Percentiles rank a stretch among this genome's conserved stretches.
These are phyloP conservation scores for Sebastes schlegelii DNA, from an alignment of 2,113 vertebrate species.

Conservation along the genomic window DNA sequence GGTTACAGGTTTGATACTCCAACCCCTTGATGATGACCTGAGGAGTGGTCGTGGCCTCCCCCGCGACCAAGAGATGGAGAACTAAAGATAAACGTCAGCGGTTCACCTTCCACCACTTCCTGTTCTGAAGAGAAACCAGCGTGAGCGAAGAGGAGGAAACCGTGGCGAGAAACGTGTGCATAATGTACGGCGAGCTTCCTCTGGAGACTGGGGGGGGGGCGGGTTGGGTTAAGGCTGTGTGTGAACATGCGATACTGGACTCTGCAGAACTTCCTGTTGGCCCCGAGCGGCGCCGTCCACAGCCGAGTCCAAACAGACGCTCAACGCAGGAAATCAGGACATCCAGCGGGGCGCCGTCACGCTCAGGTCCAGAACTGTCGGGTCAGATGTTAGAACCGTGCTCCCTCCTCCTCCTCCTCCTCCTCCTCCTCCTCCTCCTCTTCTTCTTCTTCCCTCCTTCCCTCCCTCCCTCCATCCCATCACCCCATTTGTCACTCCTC, in stretches of 20 bases:
- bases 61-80: constrained; percentile 43
- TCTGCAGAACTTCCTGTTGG: constrained; percentile 17
- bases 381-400: constrained; percentile 56
- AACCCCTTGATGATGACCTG: constrained; percentile 67
- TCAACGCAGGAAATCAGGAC: constrained; percentile 48
- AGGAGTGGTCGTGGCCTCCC: constrained; percentile 50
- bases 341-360: constrained; percentile 36
- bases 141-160: constrained; percentile 44
- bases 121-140: too few species aligned
- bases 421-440: not conserved
- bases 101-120: too few species aligned
- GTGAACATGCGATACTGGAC: constrained; percentile 65
- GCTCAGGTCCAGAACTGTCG: constrained; percentile 61
- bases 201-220: constrained; percentile 40
- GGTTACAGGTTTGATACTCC: constrained; percentile 58
- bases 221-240: constrained; percentile 68
- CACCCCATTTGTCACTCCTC: constrained; percentile 36
- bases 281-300: constrained; percentile 21
- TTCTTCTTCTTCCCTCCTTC: too few species aligned
- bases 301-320: constrained; percentile 47
- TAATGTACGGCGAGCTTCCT: constrained; percentile 39
- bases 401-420: constrained; percentile 1
- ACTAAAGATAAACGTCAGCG: too few species aligned
- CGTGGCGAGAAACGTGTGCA: constrained; percentile 33
- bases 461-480: not conserved